A percentile compares a stretch with the other conserved stretches of the same genome.
These are phyloP conservation scores for Percopsis omiscomaycus DNA, from an alignment of 2,797 vertebrate species.

Conservation along the genomic window DNA sequence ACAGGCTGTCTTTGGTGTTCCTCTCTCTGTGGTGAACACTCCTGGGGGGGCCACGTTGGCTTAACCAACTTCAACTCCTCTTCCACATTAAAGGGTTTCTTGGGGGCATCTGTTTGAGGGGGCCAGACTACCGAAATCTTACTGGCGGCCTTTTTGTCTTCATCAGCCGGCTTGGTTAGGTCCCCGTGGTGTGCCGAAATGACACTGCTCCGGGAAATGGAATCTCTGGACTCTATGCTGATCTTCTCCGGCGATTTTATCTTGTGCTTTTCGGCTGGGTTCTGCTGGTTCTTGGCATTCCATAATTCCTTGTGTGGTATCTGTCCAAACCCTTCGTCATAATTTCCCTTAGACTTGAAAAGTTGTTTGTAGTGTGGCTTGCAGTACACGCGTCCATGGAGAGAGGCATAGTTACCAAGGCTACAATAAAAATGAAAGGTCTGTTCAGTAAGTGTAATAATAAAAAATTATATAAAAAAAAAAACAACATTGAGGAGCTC, in stretches of 20 bases:
- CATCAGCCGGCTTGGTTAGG: constrained; percentile 57
- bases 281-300: constrained; percentile 78
- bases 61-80: constrained; percentile 84
- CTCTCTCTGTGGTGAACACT: constrained; percentile 56
- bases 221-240: constrained; percentile 47
- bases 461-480: background rate
- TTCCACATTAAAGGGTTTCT: constrained; percentile 80
- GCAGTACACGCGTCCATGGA: constrained; percentile 98
- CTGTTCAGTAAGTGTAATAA: background rate
- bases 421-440: constrained; percentile 65
- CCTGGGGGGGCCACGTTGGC: constrained; percentile 90
- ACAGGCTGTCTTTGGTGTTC: constrained; percentile 42
- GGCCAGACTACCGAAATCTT: constrained; percentile 94
- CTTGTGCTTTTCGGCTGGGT: constrained; percentile 56
- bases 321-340: constrained; percentile 97
- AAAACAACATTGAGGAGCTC: background rate
- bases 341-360: constrained; percentile 99
- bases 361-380: constrained; percentile 98
- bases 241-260: constrained; percentile 68
- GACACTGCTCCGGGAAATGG: constrained; percentile 36
- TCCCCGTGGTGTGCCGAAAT: constrained; percentile 36
- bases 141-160: constrained; percentile 76
- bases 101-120: constrained; percentile 80
- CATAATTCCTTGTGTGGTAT: constrained; percentile 92
- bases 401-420: constrained; percentile 97